These are phyloP conservation scores for Himantopus leucocephalus DNA, from an alignment of 2,113 vertebrate species.

Conservation along the genomic window DNA sequence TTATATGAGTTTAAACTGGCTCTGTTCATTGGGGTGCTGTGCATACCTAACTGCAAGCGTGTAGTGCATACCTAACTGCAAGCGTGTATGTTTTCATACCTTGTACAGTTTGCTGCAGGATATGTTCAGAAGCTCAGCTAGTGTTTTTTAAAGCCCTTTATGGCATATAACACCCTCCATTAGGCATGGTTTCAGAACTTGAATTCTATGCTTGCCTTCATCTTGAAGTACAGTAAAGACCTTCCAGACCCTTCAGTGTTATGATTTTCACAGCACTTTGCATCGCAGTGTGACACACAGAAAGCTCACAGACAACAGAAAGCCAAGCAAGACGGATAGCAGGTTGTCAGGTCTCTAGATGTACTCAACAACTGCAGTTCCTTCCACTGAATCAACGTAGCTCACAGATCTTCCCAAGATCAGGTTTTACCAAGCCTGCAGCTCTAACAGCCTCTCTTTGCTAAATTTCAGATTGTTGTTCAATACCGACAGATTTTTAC, in stretches of 20 bases:
- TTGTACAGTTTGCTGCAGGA: background rate
- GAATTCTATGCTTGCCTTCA: background rate
- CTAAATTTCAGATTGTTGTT: background rate
- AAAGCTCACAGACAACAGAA: background rate
- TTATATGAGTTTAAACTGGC: background rate
- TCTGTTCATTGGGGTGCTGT: background rate
- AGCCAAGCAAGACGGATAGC: background rate
- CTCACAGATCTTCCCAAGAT: background rate
- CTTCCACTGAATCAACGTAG: background rate
- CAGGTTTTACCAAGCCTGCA: background rate
- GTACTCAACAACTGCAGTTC: background rate
- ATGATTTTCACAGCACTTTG: background rate
- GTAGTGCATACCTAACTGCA: background rate
- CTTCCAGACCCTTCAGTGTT: background rate
- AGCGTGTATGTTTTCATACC: background rate
- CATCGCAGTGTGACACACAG: accelerated
- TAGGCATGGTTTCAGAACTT: background rate
- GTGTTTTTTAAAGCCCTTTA: background rate
- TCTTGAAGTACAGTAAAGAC: background rate
- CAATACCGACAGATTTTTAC: accelerated
- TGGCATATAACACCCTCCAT: background rate
- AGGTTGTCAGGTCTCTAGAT: background rate
- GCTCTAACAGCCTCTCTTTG: background rate
- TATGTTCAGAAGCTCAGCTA: background rate
- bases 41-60: background rate